Conservation (phyloP, 1,140 invertebrate species). For the Matsumurasca onukii region DNA sequence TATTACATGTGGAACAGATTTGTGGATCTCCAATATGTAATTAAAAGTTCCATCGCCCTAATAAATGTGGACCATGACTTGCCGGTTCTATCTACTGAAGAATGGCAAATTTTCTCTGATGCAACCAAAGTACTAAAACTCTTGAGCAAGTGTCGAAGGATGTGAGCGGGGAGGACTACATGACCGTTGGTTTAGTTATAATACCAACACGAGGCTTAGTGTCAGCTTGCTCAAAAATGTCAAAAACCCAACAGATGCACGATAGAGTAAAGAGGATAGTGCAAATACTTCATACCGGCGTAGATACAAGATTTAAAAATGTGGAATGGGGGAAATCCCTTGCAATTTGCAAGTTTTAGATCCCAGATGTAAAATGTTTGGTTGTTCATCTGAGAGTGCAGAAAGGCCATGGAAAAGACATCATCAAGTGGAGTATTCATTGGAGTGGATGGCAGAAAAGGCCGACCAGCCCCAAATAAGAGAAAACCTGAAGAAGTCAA, state of each 20-base stretch:
- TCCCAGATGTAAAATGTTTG: too few species aligned
- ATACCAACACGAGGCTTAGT: neutral
- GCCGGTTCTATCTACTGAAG: neutral
- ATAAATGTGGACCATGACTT: neutral
- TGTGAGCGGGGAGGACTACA: neutral
- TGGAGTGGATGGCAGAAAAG: conserved; percentile 20
- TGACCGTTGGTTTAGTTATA: neutral
- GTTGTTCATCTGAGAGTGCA: too few species aligned
- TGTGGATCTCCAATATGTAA: neutral
- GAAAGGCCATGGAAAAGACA: conserved; percentile 16
- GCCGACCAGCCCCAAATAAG: conserved; percentile 24
- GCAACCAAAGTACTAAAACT: neutral
- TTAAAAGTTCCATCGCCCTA: too few species aligned
- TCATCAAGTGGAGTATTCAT: conserved; percentile 21
- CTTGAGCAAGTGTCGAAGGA: neutral
- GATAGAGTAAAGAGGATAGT: neutral
- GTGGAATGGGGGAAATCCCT: too few species aligned
- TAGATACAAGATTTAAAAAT: neutral
- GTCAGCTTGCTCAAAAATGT: neutral
- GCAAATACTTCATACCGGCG: neutral
- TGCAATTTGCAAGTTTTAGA: too few species aligned
- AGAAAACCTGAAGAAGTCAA: conserved; percentile 29
- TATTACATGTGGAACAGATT: neutral
- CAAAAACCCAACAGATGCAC: neutral
- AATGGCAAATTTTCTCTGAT: neutral